A percentile compares a stretch with the other conserved stretches of the same genome.
phyloP scores from a whole-genome alignment of 2,113 vertebrate genomes.

The Grallaria varia region DNA sequence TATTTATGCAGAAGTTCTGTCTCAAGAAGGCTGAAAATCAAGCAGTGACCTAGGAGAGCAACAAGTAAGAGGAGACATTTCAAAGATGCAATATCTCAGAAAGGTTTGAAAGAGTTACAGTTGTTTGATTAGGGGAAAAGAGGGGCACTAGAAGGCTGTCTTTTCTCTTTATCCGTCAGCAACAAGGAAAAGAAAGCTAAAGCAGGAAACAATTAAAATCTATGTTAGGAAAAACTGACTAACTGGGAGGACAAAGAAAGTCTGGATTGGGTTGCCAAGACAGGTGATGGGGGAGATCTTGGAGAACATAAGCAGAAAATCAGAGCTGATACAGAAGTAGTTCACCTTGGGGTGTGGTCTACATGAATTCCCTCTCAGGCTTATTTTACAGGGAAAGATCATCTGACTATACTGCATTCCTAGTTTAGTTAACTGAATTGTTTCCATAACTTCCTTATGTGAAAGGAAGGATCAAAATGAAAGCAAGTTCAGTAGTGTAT shows the following conservation, averaged over 20 bases:
- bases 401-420: neutral
- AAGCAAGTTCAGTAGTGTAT: neutral
- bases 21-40: neutral
- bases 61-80: neutral
- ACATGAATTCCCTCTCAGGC: neutral
- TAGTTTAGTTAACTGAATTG: neutral
- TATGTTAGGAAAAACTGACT: neutral
- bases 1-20: neutral
- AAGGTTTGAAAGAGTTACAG: neutral
- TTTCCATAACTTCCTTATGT: neutral
- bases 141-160: neutral
- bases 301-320: neutral
- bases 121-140: neutral
- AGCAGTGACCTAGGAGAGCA: neutral
- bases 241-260: neutral
- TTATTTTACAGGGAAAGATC: neutral
- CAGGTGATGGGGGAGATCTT: neutral
- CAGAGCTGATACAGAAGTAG: neutral
- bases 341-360: neutral
- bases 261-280: accelerated
- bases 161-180: neutral
- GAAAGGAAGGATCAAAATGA: neutral
- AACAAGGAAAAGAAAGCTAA: neutral
- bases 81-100: neutral
- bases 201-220: neutral